Evolutionary conservation across 2,113 vertebrate species (phyloP).

Genomic region (Probosciger aterrimus): DNA sequence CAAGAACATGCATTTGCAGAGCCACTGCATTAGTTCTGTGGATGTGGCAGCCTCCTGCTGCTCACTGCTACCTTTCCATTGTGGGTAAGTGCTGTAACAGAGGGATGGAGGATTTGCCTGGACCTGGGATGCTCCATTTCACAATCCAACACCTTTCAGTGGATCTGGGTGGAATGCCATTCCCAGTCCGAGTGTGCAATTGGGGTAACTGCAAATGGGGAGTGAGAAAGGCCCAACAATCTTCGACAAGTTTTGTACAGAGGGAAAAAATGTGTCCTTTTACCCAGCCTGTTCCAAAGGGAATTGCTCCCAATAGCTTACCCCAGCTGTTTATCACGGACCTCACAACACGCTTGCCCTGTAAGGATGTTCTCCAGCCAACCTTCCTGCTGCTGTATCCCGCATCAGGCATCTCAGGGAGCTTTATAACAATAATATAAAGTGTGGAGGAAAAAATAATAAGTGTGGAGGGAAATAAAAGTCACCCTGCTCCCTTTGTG

Average conservation of each 20-base stretch:
- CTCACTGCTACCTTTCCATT: background rate
- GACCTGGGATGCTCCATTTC: background rate
- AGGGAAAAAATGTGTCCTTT: background rate
- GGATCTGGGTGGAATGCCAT: background rate
- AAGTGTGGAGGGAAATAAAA: background rate
- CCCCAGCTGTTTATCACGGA: rapidly evolving
- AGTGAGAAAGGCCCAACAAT: background rate
- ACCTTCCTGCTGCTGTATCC: background rate
- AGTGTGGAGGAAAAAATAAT: background rate
- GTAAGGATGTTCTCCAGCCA: background rate
- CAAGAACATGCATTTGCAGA: background rate
- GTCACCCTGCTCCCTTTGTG: background rate
- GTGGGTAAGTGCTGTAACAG: rapidly evolving
- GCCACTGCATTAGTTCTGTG: background rate
- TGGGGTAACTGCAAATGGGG: background rate
- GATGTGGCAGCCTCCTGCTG: background rate
- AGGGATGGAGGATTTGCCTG: background rate
- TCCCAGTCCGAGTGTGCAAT: background rate
- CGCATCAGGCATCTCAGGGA: background rate
- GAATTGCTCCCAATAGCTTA: background rate
- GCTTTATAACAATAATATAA: background rate
- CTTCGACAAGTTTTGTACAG: background rate
- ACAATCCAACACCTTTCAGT: background rate
- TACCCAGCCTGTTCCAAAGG: background rate
- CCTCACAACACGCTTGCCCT: background rate